Evolutionary conservation across 1,140 invertebrate genomes (phyloP).

Genomic region (Galendromus occidentalis): DNA sequence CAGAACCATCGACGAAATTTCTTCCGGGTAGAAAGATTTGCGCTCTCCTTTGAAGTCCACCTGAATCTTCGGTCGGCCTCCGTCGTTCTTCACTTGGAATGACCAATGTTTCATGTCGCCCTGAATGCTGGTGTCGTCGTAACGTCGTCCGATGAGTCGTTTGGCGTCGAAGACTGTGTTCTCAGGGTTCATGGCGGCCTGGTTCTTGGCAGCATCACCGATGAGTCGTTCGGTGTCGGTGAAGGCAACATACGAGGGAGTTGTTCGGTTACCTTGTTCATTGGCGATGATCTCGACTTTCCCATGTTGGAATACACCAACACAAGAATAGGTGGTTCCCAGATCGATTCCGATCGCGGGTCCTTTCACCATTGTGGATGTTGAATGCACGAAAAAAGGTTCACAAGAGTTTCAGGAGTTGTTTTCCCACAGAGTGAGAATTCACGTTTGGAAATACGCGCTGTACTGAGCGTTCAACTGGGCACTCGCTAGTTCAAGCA

Average conservation of each 20-base stretch:
- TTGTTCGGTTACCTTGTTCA: slow-evolving; percentile 73
- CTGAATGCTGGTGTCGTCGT: slow-evolving; percentile 70
- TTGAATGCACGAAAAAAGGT: too few species aligned
- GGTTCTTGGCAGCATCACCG: slow-evolving; percentile 75
- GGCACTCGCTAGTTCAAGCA: too few species aligned
- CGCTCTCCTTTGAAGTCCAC: slow-evolving; percentile 29
- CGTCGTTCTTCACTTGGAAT: slow-evolving; percentile 68
- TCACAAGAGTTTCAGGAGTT: too few species aligned
- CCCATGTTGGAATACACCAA: slow-evolving; percentile 42
- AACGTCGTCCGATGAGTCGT: slow-evolving; percentile 77
- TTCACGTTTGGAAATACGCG: too few species aligned
- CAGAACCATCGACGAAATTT: slow-evolving; percentile 34
- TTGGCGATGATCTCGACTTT: slow-evolving; percentile 81
- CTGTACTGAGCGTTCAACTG: too few species aligned
- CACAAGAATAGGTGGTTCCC: slow-evolving; percentile 34
- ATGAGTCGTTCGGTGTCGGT: slow-evolving; percentile 64
- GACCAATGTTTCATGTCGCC: slow-evolving; percentile 94
- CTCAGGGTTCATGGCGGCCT: slow-evolving; percentile 35
- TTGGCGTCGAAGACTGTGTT: slow-evolving; percentile 40
- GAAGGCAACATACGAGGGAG: slow-evolving; percentile 74
- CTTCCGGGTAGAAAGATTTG: slow-evolving; percentile 33
- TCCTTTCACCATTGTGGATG: not conserved
- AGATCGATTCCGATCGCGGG: slow-evolving; percentile 31
- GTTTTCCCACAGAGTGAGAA: too few species aligned
- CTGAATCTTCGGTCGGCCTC: slow-evolving; percentile 57